phyloP scores from a whole-genome alignment of 2,888 invertebrate genomes.

The Drosophila infuscata region DNA sequence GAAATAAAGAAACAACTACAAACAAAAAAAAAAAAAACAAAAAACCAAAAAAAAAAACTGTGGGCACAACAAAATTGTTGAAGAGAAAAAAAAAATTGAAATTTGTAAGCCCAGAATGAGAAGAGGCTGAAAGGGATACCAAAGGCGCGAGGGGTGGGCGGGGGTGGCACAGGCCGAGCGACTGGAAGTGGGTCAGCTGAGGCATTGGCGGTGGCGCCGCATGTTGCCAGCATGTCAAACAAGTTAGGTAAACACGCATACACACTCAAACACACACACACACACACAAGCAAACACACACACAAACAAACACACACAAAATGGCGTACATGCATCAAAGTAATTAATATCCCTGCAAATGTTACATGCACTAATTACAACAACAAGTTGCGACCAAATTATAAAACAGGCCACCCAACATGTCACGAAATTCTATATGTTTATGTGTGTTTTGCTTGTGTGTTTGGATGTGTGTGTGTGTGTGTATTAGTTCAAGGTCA shows the following conservation, averaged over 20 bases:
- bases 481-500: slow-evolving; percentile 59
- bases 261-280: slow-evolving; percentile 14
- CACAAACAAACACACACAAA: slow-evolving; percentile 12
- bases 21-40: slow-evolving; percentile 15
- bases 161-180: slow-evolving; percentile 8
- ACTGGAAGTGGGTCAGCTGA: slow-evolving; percentile 65
- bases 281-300: slow-evolving; percentile 9
- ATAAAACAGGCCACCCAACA: slow-evolving; percentile 31
- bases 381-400: slow-evolving; percentile 41
- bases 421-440: slow-evolving; percentile 14
- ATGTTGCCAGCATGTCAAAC: slow-evolving; percentile 61
- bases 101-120: slow-evolving; percentile 35
- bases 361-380: slow-evolving; percentile 77
- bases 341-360: slow-evolving; percentile 79
- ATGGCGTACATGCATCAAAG: slow-evolving; percentile 66
- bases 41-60: slow-evolving; percentile 27
- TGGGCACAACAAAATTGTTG: slow-evolving; percentile 27
- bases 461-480: slow-evolving; percentile 1
- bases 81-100: slow-evolving; percentile 18
- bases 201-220: slow-evolving; percentile 46
- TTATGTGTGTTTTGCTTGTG: neutral
- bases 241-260: slow-evolving; percentile 46
- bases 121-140: slow-evolving; percentile 1
- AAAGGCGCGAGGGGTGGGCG: neutral
- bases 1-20: neutral